These are phyloP conservation scores for Xenopus borealis DNA, from an alignment of 2,113 vertebrate species.

Conservation along the genomic window DNA sequence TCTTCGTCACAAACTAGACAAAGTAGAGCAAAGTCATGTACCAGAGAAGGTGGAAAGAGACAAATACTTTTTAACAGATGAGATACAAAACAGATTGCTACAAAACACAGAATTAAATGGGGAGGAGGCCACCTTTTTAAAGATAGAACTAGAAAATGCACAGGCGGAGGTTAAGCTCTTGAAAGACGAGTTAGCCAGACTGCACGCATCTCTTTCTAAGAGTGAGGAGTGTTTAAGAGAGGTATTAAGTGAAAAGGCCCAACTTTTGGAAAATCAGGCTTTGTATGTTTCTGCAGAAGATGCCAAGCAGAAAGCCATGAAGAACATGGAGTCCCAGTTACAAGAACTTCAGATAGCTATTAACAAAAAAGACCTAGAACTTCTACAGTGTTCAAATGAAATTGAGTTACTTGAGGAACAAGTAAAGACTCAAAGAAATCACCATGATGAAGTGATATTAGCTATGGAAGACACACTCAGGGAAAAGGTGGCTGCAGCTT, in stretches of 20 bases:
- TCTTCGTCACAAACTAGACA: slow-evolving; percentile 31
- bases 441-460: slow-evolving; percentile 63
- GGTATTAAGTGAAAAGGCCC: slow-evolving; percentile 60
- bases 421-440: slow-evolving; percentile 59
- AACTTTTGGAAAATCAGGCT: slow-evolving; percentile 63
- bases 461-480: slow-evolving; percentile 74
- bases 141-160: slow-evolving; percentile 68
- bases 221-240: slow-evolving; percentile 53
- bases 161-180: slow-evolving; percentile 69
- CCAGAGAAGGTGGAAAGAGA: slow-evolving; percentile 65
- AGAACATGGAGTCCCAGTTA: slow-evolving; percentile 59
- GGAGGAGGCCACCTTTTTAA: slow-evolving; percentile 48
- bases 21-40: slow-evolving; percentile 82
- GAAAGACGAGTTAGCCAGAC: slow-evolving; percentile 62
- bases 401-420: slow-evolving; percentile 67
- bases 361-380: slow-evolving; percentile 72
- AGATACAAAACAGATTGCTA: slow-evolving; percentile 51
- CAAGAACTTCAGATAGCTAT: slow-evolving; percentile 68
- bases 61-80: slow-evolving; percentile 58
- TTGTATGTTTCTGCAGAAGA: slow-evolving; percentile 66
- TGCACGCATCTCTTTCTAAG: slow-evolving; percentile 18
- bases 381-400: slow-evolving; percentile 61
- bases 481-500: slow-evolving; percentile 73
- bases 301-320: slow-evolving; percentile 56
- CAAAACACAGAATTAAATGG: slow-evolving; percentile 43